Conservation (phyloP, 2,113 vertebrate species). For the Nannobrachium achirus region DNA sequence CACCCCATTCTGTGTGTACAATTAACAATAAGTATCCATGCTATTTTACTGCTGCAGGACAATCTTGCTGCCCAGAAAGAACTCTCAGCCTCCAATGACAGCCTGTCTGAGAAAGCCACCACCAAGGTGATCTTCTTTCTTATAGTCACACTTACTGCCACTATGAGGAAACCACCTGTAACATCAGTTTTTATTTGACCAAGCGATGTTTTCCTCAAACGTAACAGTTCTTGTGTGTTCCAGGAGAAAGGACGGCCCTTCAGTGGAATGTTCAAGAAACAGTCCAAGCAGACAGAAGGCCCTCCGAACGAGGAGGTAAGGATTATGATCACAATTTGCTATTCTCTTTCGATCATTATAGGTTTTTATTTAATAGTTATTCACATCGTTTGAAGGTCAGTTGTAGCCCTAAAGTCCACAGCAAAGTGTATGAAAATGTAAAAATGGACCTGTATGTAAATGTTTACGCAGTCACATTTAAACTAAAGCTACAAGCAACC, state of each 20-base stretch:
- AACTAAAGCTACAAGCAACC: too few species aligned
- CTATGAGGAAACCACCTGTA: not conserved
- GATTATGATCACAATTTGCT: not conserved
- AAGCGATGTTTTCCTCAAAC: not conserved
- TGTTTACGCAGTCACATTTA: too few species aligned
- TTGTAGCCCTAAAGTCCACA: too few species aligned
- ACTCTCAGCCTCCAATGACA: conserved; percentile 62
- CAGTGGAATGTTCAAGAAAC: conserved; percentile 24
- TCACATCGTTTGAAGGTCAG: too few species aligned
- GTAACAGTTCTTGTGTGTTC: not conserved
- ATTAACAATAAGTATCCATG: not conserved
- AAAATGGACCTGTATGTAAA: too few species aligned
- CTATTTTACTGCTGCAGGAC: conserved; percentile 40
- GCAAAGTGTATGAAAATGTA: too few species aligned
- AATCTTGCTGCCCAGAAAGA: conserved; percentile 22
- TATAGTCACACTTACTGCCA: not conserved
- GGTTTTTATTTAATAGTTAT: too few species aligned
- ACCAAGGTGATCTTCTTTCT: conserved; percentile 8
- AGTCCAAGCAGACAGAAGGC: not conserved
- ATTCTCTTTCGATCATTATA: not conserved
- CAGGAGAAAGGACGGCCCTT: conserved; percentile 22
- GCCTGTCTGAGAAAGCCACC: conserved; percentile 50
- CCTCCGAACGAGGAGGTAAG: not conserved
- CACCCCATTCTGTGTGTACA: too few species aligned
- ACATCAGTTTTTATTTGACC: not conserved